phyloP scores from a whole-genome alignment of 2,888 invertebrate genomes.

The Buathra laborator region DNA sequence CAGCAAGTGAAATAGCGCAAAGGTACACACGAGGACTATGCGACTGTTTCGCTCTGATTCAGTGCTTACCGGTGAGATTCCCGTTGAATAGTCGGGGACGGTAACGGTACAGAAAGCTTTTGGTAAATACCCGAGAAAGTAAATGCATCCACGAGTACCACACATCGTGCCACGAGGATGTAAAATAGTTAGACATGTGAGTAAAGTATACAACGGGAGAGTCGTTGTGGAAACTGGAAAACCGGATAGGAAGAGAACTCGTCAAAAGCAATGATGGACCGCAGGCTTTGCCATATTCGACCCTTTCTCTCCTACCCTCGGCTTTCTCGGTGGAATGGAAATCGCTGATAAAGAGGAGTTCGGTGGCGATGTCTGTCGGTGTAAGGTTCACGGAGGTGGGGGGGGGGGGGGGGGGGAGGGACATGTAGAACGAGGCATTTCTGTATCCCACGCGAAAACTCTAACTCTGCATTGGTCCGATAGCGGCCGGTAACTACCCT shows the following conservation, averaged over 20 bases:
- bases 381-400: not conserved
- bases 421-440: constrained; percentile 7
- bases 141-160: not conserved
- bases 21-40: constrained; percentile 24
- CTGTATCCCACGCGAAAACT: constrained; percentile 24
- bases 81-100: constrained; percentile 35
- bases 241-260: not conserved
- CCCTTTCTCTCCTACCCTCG: not conserved
- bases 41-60: not conserved
- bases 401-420: not conserved
- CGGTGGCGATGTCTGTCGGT: constrained; percentile 16
- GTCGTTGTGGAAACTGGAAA: not conserved
- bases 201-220: constrained; percentile 1
- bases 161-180: not conserved
- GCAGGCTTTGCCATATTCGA: not conserved
- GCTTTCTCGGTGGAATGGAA: constrained; percentile 32
- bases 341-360: constrained; percentile 47
- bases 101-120: constrained; percentile 15
- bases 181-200: constrained; percentile 33
- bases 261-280: constrained; percentile 41
- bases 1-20: constrained; percentile 47
- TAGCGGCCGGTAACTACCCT: constrained; percentile 33
- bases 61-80: constrained; percentile 21
- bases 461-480: constrained; percentile 43
- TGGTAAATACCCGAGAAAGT: constrained; percentile 15